Evolutionary conservation across 1,140 invertebrate species (phyloP).

Genomic region (Camponotus vicinus): DNA sequence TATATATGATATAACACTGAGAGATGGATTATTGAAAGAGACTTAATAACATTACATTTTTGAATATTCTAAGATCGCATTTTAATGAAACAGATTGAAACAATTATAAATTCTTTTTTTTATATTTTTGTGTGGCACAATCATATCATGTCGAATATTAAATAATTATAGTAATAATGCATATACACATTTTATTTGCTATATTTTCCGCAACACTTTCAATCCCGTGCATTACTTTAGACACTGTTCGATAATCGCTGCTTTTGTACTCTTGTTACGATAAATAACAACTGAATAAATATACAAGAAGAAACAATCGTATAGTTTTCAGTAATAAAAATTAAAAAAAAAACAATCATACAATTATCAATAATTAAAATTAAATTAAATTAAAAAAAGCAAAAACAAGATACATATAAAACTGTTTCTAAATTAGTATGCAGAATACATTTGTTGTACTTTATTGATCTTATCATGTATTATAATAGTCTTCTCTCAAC

Average conservation of each 20-base stretch:
- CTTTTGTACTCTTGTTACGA: constrained; percentile 23
- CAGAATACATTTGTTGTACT: constrained; percentile 38
- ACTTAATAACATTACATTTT: constrained; percentile 9
- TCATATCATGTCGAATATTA: not conserved
- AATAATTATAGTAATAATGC: constrained; percentile 44
- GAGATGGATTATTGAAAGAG: constrained; percentile 24
- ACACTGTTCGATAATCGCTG: constrained; percentile 33
- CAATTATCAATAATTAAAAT: not conserved
- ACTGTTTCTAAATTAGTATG: constrained; percentile 18
- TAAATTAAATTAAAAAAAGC: constrained; percentile 20
- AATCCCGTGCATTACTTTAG: not conserved
- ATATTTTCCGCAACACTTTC: not conserved
- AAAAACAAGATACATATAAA: not conserved
- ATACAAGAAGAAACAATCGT: not conserved
- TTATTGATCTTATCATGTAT: constrained; percentile 25
- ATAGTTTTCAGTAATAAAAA: not conserved
- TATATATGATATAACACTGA: not conserved
- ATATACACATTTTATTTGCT: constrained; percentile 22
- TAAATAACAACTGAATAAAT: constrained; percentile 17
- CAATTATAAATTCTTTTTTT: not conserved
- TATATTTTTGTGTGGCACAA: constrained; percentile 1
- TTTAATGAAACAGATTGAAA: not conserved
- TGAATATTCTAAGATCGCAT: not conserved
- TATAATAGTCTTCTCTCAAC: constrained; percentile 32
- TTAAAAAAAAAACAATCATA: not conserved